Evolutionary conservation across 1,140 invertebrate genomes (phyloP).

Genomic region (Hyposmocoma kahamanoa): DNA sequence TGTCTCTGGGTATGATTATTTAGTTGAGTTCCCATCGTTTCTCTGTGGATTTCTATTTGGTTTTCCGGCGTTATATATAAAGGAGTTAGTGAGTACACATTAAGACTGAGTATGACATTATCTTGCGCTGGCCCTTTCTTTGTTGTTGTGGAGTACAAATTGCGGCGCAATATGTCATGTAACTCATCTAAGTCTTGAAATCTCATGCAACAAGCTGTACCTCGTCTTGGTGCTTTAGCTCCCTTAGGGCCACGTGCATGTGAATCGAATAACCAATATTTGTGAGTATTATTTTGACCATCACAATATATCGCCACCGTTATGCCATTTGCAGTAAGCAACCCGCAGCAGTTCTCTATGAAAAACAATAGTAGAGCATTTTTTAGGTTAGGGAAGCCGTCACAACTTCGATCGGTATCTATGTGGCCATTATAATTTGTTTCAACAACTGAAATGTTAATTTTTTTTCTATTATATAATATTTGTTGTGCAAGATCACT

Average conservation of each 20-base stretch:
- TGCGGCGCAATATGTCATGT: too few species aligned
- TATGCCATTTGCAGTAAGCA: neutral
- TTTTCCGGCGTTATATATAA: too few species aligned
- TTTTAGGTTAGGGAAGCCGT: neutral
- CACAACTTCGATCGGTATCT: neutral
- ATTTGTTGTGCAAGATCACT: too few species aligned
- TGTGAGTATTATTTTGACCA: neutral
- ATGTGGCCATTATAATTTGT: too few species aligned
- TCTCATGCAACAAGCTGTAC: neutral
- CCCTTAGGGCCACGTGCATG: neutral
- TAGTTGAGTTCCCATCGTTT: too few species aligned
- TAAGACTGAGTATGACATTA: too few species aligned
- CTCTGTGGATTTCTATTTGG: too few species aligned
- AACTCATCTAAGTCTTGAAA: too few species aligned
- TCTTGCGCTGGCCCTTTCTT: too few species aligned
- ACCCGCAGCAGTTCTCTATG: neutral
- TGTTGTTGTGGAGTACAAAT: too few species aligned
- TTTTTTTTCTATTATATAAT: neutral
- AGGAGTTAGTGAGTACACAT: too few species aligned
- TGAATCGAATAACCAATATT: neutral
- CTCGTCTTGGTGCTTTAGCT: neutral
- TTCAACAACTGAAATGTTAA: neutral
- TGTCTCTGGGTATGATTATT: too few species aligned
- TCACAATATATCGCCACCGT: neutral
- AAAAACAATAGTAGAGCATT: neutral